A percentile compares a stretch with the other conserved stretches of the same genome.
Evolutionary conservation across 1,140 invertebrate species (phyloP).

Genomic region (Eubasilissa regina): DNA sequence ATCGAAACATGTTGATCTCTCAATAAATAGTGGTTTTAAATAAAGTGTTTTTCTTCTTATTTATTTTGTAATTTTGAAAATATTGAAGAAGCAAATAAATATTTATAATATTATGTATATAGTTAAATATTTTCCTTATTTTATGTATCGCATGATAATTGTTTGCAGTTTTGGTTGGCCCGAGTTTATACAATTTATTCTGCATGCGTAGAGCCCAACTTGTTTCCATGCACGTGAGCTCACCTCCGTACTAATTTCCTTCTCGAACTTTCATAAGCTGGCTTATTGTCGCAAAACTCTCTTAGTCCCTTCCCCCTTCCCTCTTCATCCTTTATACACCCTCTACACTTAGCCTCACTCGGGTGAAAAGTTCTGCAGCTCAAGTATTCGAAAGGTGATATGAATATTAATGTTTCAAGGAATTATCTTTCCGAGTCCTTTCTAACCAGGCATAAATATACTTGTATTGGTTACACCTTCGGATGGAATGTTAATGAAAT

Average conservation of each 20-base stretch:
- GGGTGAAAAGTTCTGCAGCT: constrained; percentile 58
- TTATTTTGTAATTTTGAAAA: too few relatives aligned
- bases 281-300: constrained; percentile 60
- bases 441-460: constrained; percentile 42
- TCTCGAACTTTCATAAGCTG: constrained; percentile 59
- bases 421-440: constrained; percentile 54
- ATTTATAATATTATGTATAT: too few relatives aligned
- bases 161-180: too few relatives aligned
- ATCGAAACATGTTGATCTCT: too few relatives aligned
- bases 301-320: constrained; percentile 6
- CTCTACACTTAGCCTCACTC: constrained; percentile 40
- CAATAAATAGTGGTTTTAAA: too few relatives aligned
- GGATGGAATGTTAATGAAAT: constrained; percentile 31
- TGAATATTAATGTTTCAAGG: constrained; percentile 58
- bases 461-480: constrained; percentile 21
- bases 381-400: constrained; percentile 57
- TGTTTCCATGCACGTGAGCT: constrained; percentile 45
- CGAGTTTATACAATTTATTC: constrained; percentile 47
- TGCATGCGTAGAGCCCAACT: constrained; percentile 36
- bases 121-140: too few relatives aligned
- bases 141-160: too few relatives aligned
- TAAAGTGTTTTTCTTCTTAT: too few relatives aligned
- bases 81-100: too few relatives aligned
- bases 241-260: constrained; percentile 58
- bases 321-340: constrained; percentile 6